Conservation (phyloP, 2,797 vertebrate genomes). For the Saxicola maurus region DNA sequence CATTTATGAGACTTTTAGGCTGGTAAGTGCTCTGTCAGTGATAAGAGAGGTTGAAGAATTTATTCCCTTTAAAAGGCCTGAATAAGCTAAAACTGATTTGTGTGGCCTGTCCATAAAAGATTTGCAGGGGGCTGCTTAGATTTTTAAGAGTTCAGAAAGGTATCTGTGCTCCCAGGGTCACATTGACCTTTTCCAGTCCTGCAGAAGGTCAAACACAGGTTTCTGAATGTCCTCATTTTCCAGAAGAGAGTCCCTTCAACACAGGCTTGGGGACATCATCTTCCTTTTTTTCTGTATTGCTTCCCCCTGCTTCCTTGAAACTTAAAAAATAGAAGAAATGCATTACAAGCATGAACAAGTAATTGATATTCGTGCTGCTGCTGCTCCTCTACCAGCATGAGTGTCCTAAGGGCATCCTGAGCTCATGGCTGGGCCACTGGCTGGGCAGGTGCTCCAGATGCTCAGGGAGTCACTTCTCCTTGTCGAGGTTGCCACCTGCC, state of each 20-base stretch:
- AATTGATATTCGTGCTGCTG: neutral
- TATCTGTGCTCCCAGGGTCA: neutral
- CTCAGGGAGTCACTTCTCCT: neutral
- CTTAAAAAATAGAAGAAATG: neutral
- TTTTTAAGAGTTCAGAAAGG: neutral
- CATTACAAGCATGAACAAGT: neutral
- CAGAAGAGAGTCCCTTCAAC: neutral
- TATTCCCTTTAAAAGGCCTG: constrained; percentile 22
- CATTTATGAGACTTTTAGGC: neutral
- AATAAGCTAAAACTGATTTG: neutral
- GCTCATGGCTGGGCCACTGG: neutral
- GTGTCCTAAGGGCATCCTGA: neutral
- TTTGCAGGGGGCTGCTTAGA: neutral
- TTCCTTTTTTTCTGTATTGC: neutral
- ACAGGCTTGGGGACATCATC: neutral
- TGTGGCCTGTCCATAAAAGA: neutral
- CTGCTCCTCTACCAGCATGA: neutral
- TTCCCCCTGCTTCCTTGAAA: neutral
- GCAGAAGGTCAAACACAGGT: neutral
- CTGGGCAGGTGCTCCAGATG: neutral
- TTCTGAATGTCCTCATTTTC: neutral
- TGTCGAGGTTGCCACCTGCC: neutral
- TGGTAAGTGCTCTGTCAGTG: neutral
- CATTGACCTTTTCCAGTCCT: neutral
- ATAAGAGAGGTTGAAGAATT: neutral